Percentiles rank a stretch among this genome's conserved stretches.
Evolutionary conservation across 1,140 invertebrate species (phyloP).

Genomic region (Lordiphosa clarofinis): DNA sequence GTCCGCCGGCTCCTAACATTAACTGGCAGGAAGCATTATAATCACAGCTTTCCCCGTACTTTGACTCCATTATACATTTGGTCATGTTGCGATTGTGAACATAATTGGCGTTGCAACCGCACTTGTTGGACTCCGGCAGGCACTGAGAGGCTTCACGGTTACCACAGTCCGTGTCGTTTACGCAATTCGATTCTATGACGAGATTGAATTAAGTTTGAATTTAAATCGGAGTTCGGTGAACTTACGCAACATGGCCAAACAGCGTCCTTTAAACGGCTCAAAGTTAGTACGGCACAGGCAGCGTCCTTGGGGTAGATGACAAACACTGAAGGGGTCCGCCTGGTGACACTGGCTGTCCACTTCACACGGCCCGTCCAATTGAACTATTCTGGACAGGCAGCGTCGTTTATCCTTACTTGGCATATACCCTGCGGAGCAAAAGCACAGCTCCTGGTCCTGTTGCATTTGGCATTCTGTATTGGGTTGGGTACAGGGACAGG

Average conservation of each 20-base stretch:
- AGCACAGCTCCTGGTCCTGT: conserved; percentile 43
- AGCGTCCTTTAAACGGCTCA: conserved; percentile 36
- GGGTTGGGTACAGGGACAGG: conserved; percentile 50
- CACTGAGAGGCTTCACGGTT: conserved; percentile 25
- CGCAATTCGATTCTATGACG: conserved; percentile 29
- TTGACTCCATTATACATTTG: conserved; percentile 28
- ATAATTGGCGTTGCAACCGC: conserved; percentile 30
- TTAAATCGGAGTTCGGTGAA: background rate
- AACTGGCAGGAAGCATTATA: conserved; percentile 32
- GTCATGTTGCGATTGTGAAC: conserved; percentile 43
- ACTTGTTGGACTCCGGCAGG: conserved; percentile 20
- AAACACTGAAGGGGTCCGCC: conserved; percentile 42
- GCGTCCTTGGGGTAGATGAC: conserved; percentile 14
- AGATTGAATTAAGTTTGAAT: background rate
- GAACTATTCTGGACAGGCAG: conserved; percentile 38
- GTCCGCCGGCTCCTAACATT: conserved; percentile 23
- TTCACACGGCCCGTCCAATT: conserved; percentile 42
- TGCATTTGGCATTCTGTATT: conserved; percentile 37
- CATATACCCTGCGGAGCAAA: conserved; percentile 34
- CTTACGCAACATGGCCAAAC: conserved; percentile 49
- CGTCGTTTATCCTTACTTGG: conserved; percentile 60
- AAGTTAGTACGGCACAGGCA: conserved; percentile 52
- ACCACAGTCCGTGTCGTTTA: conserved; percentile 19
- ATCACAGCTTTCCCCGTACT: conserved; percentile 22
- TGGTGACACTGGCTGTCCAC: conserved; percentile 44